Conservation (phyloP, 2,888 invertebrate genomes). For the Polylopha cassiicola region DNA sequence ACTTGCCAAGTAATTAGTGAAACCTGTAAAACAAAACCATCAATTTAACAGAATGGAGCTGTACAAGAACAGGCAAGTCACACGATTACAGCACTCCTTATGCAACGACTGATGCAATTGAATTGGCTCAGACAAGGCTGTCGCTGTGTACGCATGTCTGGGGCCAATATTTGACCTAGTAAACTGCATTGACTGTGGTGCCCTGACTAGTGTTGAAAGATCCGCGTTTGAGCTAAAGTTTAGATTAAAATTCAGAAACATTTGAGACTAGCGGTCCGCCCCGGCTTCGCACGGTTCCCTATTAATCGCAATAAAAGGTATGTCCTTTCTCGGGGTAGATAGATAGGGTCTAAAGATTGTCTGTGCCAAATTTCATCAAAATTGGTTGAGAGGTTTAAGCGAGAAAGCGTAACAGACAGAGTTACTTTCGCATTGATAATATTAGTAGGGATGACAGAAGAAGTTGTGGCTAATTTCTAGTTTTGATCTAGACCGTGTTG, state of each 20-base stretch:
- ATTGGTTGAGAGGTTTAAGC: no score
- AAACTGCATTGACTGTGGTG: constrained; percentile 38
- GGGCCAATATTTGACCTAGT: constrained; percentile 58
- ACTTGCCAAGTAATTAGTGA: constrained; percentile 1
- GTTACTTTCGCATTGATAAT: no score
- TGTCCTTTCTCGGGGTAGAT: no score
- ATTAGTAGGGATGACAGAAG: no score
- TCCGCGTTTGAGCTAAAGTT: constrained; percentile 12
- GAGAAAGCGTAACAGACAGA: no score
- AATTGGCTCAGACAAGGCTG: constrained; percentile 42
- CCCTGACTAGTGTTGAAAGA: constrained; percentile 19
- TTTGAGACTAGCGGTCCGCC: no score
- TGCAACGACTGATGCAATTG: constrained; percentile 54
- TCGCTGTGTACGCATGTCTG: constrained; percentile 44
- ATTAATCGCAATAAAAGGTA: no score
- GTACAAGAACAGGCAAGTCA: constrained; percentile 30
- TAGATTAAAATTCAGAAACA: constrained; percentile 10
- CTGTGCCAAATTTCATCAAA: no score
- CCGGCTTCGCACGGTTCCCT: no score
- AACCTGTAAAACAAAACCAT: constrained; percentile 8
- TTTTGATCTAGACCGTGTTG: no score
- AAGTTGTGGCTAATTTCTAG: no score
- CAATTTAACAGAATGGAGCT: constrained; percentile 17
- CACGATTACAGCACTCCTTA: constrained; percentile 39
- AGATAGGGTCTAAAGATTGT: no score